Percentiles rank a stretch among this genome's conserved stretches.
phyloP scores from a whole-genome alignment of 2,888 invertebrate species.

The Morpho helenor region DNA sequence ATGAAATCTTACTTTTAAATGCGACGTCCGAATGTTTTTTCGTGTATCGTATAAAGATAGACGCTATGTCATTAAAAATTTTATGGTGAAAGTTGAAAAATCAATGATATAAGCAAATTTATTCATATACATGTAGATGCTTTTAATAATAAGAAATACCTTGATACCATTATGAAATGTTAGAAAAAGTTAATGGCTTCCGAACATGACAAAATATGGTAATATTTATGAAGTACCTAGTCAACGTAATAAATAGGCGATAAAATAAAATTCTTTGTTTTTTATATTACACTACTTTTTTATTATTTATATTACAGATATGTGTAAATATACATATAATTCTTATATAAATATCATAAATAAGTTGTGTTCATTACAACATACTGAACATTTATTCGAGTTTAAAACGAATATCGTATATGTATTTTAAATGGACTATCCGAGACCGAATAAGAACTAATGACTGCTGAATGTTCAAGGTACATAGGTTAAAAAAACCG shows the following conservation, averaged over 20 bases:
- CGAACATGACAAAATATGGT: constrained; percentile 5
- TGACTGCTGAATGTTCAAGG: no score
- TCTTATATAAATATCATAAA: no score
- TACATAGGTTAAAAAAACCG: no score
- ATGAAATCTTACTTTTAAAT: constrained; percentile 39
- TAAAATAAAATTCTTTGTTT: constrained; percentile 2
- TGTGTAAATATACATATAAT: no score
- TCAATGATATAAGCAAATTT: constrained; percentile 49
- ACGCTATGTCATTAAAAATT: constrained; percentile 22
- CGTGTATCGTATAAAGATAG: constrained; percentile 15
- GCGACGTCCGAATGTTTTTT: constrained; percentile 8
- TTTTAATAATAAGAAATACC: constrained; percentile 11
- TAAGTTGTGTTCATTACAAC: no score
- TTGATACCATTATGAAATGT: constrained; percentile 7
- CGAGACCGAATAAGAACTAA: no score
- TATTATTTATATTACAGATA: not conserved
- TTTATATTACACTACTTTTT: not conserved
- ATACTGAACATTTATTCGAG: no score
- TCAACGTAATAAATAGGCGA: constrained; percentile 6
- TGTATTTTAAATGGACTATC: no score
- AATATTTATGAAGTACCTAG: constrained; percentile 9
- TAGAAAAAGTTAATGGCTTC: constrained; percentile 10
- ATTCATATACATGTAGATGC: constrained; percentile 31
- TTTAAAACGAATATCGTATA: no score
- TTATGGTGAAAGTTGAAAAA: constrained; percentile 50